phyloP scores from a whole-genome alignment of 2,888 invertebrate genomes.

The Drosophila infuscata region DNA sequence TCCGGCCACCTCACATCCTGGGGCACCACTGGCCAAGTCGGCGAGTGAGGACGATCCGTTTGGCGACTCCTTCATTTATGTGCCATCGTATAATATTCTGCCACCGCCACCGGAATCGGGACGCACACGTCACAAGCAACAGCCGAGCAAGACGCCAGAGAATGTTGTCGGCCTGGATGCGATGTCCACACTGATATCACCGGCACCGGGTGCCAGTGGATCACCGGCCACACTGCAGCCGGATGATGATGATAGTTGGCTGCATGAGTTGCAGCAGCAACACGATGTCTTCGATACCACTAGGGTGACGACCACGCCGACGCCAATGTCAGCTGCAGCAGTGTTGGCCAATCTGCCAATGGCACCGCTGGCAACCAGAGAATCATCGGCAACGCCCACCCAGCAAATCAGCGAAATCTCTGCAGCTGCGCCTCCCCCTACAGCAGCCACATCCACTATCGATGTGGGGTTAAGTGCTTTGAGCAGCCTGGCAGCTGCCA shows the following conservation, averaged over 20 bases:
- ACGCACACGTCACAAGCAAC: slow-evolving; percentile 83
- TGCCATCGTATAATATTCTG: slow-evolving; percentile 85
- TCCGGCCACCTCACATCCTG: slow-evolving; percentile 86
- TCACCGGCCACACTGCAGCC: slow-evolving; percentile 62
- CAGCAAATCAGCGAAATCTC: slow-evolving; percentile 64
- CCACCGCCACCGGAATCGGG: slow-evolving; percentile 84
- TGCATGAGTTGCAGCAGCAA: slow-evolving; percentile 81
- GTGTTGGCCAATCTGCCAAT: slow-evolving; percentile 61
- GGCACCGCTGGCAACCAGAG: slow-evolving; percentile 76
- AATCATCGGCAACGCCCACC: slow-evolving; percentile 78
- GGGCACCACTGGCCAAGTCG: slow-evolving; percentile 77
- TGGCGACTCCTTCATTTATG: slow-evolving; percentile 90
- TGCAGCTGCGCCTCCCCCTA: slow-evolving; percentile 12
- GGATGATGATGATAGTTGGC: slow-evolving; percentile 82
- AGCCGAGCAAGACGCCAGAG: slow-evolving; percentile 78
- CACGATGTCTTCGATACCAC: slow-evolving; percentile 83
- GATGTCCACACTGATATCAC: slow-evolving; percentile 63
- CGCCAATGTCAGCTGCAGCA: slow-evolving; percentile 52
- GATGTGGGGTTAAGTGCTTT: slow-evolving; percentile 51
- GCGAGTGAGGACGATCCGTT: slow-evolving; percentile 88
- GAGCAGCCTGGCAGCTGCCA: slow-evolving; percentile 29
- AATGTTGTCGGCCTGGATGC: slow-evolving; percentile 51
- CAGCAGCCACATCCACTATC: slow-evolving; percentile 18
- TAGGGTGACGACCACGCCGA: slow-evolving; percentile 65
- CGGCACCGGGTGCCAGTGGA: slow-evolving; percentile 48